Conservation (phyloP, 2,113 vertebrate genomes). For the Hydrolagus affinis region DNA sequence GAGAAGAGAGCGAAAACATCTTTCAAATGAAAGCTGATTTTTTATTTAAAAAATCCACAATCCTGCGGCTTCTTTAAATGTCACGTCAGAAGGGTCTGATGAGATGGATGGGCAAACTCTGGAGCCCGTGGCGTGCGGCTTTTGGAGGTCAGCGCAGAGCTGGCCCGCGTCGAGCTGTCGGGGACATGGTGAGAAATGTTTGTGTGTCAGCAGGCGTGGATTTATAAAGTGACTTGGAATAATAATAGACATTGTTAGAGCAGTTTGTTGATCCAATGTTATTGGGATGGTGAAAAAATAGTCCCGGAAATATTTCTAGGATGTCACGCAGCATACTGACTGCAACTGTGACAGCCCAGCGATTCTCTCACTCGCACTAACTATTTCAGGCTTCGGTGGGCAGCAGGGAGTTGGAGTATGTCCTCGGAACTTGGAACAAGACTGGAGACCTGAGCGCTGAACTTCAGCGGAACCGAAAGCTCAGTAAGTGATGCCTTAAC, state of each 20-base stretch:
- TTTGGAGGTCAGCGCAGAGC: conserved; percentile 25
- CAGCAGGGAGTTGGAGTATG: conserved; percentile 71
- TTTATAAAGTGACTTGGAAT: conserved; percentile 24
- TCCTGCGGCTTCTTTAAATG: no score
- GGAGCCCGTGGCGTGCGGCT: not conserved
- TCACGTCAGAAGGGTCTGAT: no score
- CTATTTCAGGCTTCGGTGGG: conserved; percentile 69
- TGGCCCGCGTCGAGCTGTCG: conserved; percentile 33
- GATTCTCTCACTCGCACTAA: not conserved
- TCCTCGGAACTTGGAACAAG: conserved; percentile 40
- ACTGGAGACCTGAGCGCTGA: conserved; percentile 50
- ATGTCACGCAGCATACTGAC: not conserved
- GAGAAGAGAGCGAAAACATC: no score
- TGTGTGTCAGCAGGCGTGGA: conserved; percentile 38
- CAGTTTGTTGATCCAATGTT: conserved; percentile 7
- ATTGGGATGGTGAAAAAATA: not conserved
- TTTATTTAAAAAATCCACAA: no score
- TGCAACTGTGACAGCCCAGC: no score
- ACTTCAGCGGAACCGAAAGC: conserved; percentile 53
- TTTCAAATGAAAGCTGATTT: no score
- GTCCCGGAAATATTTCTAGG: not conserved
- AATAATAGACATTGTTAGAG: conserved; percentile 11
- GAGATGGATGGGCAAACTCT: no score
- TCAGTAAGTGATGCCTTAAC: conserved; percentile 52
- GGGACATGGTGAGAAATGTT: conserved; percentile 37